phyloP scores from a whole-genome alignment of 2,113 vertebrate species.

The Copsychus sechellarum region DNA sequence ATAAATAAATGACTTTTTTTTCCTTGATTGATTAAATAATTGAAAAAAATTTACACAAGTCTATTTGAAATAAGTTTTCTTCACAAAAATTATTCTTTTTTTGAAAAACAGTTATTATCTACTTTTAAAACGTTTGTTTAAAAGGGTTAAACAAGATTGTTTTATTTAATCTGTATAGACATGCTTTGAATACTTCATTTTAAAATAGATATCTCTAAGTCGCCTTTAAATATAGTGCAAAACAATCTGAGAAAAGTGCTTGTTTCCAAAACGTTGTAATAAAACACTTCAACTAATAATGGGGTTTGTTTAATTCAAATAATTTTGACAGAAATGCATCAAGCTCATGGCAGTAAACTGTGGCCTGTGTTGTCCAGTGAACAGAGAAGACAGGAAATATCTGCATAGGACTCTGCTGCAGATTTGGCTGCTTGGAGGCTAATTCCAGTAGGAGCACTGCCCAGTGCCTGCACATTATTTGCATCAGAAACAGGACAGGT shows the following conservation, averaged over 20 bases:
- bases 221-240: background rate
- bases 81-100: background rate
- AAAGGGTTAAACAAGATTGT: background rate
- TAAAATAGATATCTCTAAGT: background rate
- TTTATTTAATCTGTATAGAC: background rate
- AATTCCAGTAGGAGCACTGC: background rate
- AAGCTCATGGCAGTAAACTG: background rate
- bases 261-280: background rate
- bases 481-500: background rate
- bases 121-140: background rate
- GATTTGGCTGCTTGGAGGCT: background rate
- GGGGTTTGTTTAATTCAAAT: background rate
- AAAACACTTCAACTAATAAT: background rate
- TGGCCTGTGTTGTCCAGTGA: background rate
- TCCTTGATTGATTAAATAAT: background rate
- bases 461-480: background rate
- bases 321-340: background rate
- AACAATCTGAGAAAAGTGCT: background rate
- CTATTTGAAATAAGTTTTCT: background rate
- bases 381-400: background rate
- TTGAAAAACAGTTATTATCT: background rate
- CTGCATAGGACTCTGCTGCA: background rate
- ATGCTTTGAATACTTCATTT: background rate
- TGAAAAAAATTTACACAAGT: background rate
- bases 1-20: background rate